These are phyloP conservation scores for Drosophila carrolli DNA, from an alignment of 1,140 invertebrate genomes.

Conservation along the genomic window DNA sequence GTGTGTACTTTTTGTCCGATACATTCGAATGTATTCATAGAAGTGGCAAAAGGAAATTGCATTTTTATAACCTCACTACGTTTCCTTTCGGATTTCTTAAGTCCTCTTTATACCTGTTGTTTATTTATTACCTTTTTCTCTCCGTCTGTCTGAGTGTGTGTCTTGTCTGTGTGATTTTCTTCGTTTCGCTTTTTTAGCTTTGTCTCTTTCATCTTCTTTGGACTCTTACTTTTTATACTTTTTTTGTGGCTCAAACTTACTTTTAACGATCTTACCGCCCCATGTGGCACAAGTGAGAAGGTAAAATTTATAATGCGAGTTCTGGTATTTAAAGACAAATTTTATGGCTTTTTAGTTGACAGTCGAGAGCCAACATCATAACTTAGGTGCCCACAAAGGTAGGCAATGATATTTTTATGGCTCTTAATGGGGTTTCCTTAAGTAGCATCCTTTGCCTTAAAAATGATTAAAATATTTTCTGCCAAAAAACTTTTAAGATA, in stretches of 20 bases:
- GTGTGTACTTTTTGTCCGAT: conserved; percentile 3
- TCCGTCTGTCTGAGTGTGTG: not conserved
- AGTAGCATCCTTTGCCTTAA: not conserved
- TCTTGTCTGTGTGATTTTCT: conserved; percentile 7
- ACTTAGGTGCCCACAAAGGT: conserved; percentile 18
- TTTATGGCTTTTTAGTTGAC: conserved; percentile 55
- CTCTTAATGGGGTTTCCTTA: not conserved
- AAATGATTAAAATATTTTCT: not conserved
- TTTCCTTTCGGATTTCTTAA: conserved; percentile 57
- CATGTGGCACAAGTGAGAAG: conserved; percentile 15
- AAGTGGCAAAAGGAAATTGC: conserved; percentile 37
- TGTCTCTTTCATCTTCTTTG: conserved; percentile 35
- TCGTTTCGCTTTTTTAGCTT: conserved; percentile 34
- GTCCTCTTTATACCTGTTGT: conserved; percentile 67
- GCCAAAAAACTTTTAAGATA: not conserved
- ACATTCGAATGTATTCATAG: not conserved
- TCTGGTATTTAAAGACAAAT: conserved; percentile 51
- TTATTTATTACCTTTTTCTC: conserved; percentile 62
- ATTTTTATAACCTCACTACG: conserved; percentile 51
- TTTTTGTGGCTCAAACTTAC: conserved; percentile 6
- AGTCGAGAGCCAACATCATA: conserved; percentile 34
- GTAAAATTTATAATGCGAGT: conserved; percentile 40
- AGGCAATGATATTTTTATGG: conserved; percentile 16
- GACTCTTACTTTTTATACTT: conserved; percentile 20
- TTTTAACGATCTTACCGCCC: conserved; percentile 32